phyloP scores from a whole-genome alignment of 1,140 invertebrate genomes.

The Drosophila ficusphila region DNA sequence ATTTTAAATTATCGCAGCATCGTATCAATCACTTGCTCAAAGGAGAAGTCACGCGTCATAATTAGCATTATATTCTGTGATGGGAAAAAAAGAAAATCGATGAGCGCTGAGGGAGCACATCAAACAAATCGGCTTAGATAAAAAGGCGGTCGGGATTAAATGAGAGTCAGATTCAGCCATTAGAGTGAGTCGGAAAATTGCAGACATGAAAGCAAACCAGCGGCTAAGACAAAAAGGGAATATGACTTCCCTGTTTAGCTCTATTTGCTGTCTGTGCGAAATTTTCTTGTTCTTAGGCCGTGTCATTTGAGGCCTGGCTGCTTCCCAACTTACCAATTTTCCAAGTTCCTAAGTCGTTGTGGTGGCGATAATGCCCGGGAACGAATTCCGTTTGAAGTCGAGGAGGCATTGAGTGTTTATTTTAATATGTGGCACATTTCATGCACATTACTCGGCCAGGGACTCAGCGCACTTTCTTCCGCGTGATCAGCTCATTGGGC shows the following conservation, averaged over 20 bases:
- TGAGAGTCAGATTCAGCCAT: slow-evolving; percentile 53
- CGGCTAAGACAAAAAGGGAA: slow-evolving; percentile 10
- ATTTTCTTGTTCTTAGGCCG: slow-evolving; percentile 26
- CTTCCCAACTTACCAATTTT: too few relatives aligned
- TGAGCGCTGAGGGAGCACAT: slow-evolving; percentile 49
- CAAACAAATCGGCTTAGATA: slow-evolving; percentile 72
- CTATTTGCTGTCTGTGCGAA: slow-evolving; percentile 13
- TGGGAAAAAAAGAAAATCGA: slow-evolving; percentile 40
- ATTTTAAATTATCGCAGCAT: slow-evolving; percentile 36
- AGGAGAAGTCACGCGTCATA: slow-evolving; percentile 43
- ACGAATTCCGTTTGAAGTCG: slow-evolving; percentile 50
- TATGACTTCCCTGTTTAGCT: not conserved
- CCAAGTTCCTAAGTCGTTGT: slow-evolving; percentile 2
- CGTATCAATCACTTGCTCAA: slow-evolving; percentile 26
- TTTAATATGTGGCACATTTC: slow-evolving; percentile 53
- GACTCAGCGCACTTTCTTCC: slow-evolving; percentile 63
- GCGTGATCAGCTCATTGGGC: slow-evolving; percentile 76
- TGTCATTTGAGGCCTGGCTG: slow-evolving; percentile 36
- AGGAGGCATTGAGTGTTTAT: slow-evolving; percentile 38
- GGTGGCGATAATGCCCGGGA: slow-evolving; percentile 36
- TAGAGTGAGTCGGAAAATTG: slow-evolving; percentile 16
- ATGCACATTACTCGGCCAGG: slow-evolving; percentile 51
- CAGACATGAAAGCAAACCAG: slow-evolving; percentile 27
- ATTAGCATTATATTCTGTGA: slow-evolving; percentile 65
- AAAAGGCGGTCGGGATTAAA: slow-evolving; percentile 57